Conservation (phyloP, 1,140 invertebrate genomes). For the Drosophila micromelanica region DNA sequence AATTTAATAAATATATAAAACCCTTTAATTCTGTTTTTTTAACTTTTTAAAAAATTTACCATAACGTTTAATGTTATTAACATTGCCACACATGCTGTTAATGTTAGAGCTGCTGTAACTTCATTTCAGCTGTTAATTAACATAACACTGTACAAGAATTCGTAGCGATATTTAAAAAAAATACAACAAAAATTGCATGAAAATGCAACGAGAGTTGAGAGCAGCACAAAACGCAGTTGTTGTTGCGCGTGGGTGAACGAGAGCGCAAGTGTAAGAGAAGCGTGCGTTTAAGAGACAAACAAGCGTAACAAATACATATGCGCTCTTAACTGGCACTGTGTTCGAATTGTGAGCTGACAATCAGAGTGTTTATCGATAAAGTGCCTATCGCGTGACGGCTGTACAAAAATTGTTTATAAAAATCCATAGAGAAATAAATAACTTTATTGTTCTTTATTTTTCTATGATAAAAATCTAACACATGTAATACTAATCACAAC, state of each 20-base stretch:
- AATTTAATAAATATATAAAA: too few species aligned
- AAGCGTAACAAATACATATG: not conserved
- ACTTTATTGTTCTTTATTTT: too few species aligned
- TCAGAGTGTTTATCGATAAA: conserved; percentile 37
- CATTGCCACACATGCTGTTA: not conserved
- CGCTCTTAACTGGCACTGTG: conserved; percentile 17
- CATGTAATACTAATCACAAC: too few species aligned
- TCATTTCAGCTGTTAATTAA: not conserved
- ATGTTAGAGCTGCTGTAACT: conserved; percentile 11
- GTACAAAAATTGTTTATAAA: not conserved
- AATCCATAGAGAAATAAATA: too few species aligned
- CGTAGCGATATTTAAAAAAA: not conserved
- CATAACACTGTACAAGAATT: not conserved
- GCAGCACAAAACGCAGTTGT: not conserved
- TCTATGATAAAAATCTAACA: too few species aligned
- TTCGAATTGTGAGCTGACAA: conserved; percentile 13
- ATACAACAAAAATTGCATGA: conserved; percentile 3
- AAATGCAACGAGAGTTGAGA: conserved; percentile 42
- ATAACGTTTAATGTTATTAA: conserved; percentile 24
- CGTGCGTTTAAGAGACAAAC: conserved; percentile 2
- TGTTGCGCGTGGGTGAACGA: conserved; percentile 30
- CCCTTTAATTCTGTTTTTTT: not conserved
- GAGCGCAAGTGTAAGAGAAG: conserved; percentile 16
- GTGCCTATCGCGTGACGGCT: conserved; percentile 4
- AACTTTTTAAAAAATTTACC: conserved; percentile 6